Conservation (phyloP, 2,113 vertebrate species). For the Pimephales promelas region DNA sequence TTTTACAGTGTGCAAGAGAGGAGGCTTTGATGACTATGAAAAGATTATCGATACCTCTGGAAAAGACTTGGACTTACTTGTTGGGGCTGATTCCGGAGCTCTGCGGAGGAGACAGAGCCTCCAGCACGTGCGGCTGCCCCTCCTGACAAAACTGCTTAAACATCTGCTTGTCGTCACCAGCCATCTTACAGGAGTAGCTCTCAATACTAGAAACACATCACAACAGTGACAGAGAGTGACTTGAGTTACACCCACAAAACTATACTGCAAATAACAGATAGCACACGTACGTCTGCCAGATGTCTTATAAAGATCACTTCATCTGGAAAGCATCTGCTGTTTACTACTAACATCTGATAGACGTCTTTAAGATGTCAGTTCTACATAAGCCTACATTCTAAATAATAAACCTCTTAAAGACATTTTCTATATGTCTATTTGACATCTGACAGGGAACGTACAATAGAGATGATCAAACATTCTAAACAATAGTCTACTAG, state of each 20-base stretch:
- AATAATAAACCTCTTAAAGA: too few relatives aligned
- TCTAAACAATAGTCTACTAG: too few relatives aligned
- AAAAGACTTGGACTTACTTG: slow-evolving; percentile 63
- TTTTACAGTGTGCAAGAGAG: neutral
- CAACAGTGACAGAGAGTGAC: neutral
- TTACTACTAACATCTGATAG: too few relatives aligned
- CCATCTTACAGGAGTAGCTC: slow-evolving; percentile 98
- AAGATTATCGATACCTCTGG: neutral
- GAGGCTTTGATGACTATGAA: neutral
- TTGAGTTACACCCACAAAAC: too few relatives aligned
- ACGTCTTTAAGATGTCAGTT: too few relatives aligned
- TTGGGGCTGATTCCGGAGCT: slow-evolving; percentile 85
- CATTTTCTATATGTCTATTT: too few relatives aligned
- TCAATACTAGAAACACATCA: slow-evolving; percentile 81
- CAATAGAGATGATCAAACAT: too few relatives aligned
- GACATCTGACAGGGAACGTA: too few relatives aligned
- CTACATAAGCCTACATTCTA: too few relatives aligned
- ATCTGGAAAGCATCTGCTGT: too few relatives aligned
- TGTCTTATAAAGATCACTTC: too few relatives aligned
- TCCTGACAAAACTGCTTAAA: slow-evolving; percentile 99
- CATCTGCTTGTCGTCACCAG: slow-evolving; percentile 94
- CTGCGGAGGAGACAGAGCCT: slow-evolving; percentile 92
- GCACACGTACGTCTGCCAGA: too few relatives aligned
- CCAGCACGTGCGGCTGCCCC: slow-evolving; percentile 90
- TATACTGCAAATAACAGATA: neutral